Percentiles rank a stretch among this genome's conserved stretches.
Evolutionary conservation across 2,113 vertebrate genomes (phyloP).

Genomic region (Cavia aperea): DNA sequence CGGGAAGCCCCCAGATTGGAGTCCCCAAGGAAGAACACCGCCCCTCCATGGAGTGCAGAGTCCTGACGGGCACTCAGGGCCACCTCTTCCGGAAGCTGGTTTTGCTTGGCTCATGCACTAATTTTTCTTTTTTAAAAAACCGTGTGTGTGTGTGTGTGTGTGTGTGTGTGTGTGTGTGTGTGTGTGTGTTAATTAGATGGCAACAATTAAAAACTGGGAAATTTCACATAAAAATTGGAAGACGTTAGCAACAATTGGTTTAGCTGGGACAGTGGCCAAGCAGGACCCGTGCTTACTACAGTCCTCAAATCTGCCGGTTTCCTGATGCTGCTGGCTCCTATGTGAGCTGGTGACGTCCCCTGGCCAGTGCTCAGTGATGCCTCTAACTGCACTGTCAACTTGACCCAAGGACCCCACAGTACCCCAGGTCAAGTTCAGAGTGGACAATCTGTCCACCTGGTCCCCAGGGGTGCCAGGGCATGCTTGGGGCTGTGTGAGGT

Average conservation of each 20-base stretch:
- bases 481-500: background rate
- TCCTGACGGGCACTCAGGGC: background rate
- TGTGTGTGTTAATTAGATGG: background rate
- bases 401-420: background rate
- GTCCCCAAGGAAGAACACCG: background rate
- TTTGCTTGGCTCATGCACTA: background rate
- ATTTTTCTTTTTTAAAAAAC: background rate
- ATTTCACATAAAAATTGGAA: constrained; percentile 44
- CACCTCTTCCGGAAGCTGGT: background rate
- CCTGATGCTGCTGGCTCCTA: background rate
- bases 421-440: background rate
- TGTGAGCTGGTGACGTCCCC: background rate
- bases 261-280: background rate
- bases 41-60: background rate
- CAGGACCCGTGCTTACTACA: background rate
- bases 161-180: background rate
- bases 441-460: too few species aligned
- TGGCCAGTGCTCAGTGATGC: background rate
- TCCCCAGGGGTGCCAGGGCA: background rate
- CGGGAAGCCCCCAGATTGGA: background rate
- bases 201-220: constrained; percentile 39
- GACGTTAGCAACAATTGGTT: background rate
- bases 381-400: background rate
- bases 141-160: background rate
- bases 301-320: background rate